A percentile compares a stretch with the other conserved stretches of the same genome.
Evolutionary conservation across 1,140 invertebrate species (phyloP).

Genomic region (Campodea augens): DNA sequence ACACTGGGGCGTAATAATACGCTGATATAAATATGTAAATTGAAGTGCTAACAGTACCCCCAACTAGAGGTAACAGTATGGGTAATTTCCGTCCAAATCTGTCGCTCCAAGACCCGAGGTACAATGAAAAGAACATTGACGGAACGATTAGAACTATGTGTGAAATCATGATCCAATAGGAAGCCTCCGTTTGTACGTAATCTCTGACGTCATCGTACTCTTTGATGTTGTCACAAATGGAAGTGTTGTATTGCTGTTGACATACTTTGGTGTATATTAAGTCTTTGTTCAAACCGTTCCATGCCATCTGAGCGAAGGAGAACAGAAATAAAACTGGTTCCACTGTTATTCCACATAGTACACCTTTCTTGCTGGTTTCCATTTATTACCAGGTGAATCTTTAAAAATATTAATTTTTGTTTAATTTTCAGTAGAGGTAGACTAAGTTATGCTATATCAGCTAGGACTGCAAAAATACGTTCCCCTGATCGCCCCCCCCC

Average conservation of each 20-base stretch:
- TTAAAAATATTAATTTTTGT: no score
- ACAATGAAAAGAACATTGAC: constrained; percentile 21
- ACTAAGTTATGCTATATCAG: no score
- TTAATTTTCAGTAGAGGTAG: no score
- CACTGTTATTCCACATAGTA: no score
- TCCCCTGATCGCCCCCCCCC: no score
- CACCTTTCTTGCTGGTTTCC: no score
- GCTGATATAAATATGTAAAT: constrained; percentile 23
- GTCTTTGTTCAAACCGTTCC: constrained; percentile 16
- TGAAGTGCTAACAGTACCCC: constrained; percentile 20
- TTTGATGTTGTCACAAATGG: no score
- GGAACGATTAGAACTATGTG: constrained; percentile 23
- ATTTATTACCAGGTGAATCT: no score
- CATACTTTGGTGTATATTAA: not conserved
- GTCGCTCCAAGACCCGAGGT: constrained; percentile 18
- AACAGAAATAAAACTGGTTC: constrained; percentile 30
- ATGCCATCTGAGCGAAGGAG: constrained; percentile 23
- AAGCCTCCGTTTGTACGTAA: constrained; percentile 21
- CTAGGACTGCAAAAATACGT: no score
- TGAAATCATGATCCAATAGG: constrained; percentile 22
- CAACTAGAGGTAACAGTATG: constrained; percentile 24
- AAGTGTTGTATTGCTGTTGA: constrained; percentile 5
- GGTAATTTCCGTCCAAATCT: constrained; percentile 24
- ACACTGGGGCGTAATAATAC: constrained; percentile 17
- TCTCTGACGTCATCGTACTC: constrained; percentile 19